phyloP scores from a whole-genome alignment of 1,140 invertebrate genomes.

The Neuroterus valhalla region DNA sequence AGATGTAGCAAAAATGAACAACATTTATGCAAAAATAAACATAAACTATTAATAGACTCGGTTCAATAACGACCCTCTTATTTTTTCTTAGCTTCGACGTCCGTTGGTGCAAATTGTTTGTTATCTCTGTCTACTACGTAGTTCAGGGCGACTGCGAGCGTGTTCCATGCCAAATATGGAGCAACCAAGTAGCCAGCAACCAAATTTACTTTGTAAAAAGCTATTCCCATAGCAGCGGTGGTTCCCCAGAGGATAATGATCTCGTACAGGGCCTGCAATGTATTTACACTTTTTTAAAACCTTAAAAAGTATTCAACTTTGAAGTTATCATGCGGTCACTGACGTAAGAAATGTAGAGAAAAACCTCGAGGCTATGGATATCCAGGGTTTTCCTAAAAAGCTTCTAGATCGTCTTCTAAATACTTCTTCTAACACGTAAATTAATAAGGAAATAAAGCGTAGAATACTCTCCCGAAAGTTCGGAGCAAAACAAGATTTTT shows the following conservation, averaged over 20 bases:
- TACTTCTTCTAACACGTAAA: too few species aligned
- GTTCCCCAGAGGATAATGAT: conserved; percentile 79
- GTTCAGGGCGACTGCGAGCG: conserved; percentile 81
- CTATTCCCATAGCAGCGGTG: conserved; percentile 78
- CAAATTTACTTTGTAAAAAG: conserved; percentile 82
- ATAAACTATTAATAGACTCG: conserved; percentile 40
- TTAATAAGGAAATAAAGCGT: too few species aligned
- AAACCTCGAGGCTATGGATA: too few species aligned
- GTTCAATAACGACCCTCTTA: conserved; percentile 35
- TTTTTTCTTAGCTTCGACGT: conserved; percentile 50
- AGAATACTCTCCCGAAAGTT: too few species aligned
- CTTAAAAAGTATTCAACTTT: too few species aligned
- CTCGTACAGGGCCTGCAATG: conserved; percentile 83
- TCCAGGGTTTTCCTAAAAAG: too few species aligned
- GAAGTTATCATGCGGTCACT: too few species aligned
- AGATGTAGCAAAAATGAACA: conserved; percentile 47
- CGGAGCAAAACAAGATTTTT: too few species aligned
- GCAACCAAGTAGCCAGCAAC: conserved; percentile 83
- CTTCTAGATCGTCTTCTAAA: too few species aligned
- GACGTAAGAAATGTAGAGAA: too few species aligned
- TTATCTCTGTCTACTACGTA: conserved; percentile 83
- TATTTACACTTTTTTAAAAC: too few species aligned
- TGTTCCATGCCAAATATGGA: conserved; percentile 86
- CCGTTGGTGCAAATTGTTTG: conserved; percentile 55
- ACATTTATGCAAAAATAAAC: conserved; percentile 47